These are phyloP conservation scores for Vanessa atalanta DNA, from an alignment of 1,140 invertebrate species.

Conservation along the genomic window DNA sequence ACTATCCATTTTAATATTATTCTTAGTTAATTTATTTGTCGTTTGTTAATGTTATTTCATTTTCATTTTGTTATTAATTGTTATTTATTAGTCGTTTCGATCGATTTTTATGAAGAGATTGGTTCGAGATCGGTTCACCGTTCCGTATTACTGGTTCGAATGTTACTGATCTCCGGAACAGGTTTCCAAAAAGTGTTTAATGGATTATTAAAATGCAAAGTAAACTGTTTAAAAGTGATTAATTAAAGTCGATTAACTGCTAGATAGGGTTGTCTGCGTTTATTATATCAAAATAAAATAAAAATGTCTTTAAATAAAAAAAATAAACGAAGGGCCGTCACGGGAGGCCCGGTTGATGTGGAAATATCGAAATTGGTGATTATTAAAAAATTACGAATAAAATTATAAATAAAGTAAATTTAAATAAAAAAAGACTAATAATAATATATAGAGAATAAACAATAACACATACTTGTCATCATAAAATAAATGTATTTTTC, in stretches of 20 bases:
- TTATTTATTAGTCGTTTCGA: slow-evolving; percentile 10
- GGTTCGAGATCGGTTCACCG: neutral
- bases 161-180: neutral
- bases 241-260: no score
- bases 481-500: no score
- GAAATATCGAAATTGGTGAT: no score
- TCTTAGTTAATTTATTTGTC: neutral
- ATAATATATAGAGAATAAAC: no score
- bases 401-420: no score
- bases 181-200: neutral
- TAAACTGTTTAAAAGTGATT: neutral
- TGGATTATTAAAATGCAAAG: neutral
- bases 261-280: no score
- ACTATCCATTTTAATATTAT: neutral
- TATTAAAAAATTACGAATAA: no score
- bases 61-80: slow-evolving; percentile 13
- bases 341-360: no score
- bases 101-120: neutral
- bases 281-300: neutral
- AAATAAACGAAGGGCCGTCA: no score
- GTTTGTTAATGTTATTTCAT: neutral
- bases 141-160: neutral
- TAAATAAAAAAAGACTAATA: no score
- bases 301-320: no score
- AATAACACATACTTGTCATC: no score